Evolutionary conservation across 2,888 invertebrate genomes (phyloP).

Genomic region (Exocentrus adspersus): DNA sequence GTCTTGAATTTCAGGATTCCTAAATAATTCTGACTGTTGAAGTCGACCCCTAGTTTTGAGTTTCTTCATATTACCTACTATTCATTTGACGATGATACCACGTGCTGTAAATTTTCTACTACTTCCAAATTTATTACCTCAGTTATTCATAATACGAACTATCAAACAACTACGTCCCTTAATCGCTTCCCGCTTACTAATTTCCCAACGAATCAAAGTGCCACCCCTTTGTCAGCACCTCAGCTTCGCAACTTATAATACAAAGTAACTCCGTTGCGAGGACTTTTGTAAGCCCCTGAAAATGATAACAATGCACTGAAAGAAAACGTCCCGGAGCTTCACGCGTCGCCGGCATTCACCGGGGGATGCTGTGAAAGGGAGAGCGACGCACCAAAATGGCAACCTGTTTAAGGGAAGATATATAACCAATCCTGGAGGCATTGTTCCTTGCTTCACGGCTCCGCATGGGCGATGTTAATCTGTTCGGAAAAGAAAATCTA

Average conservation of each 20-base stretch:
- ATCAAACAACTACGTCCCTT: too few relatives aligned
- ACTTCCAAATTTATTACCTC: too few relatives aligned
- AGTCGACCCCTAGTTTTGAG: too few relatives aligned
- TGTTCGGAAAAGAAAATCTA: constrained; percentile 22
- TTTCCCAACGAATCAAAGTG: not conserved
- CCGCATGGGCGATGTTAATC: constrained; percentile 16
- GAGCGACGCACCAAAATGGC: constrained; percentile 14
- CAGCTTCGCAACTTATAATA: constrained; percentile 9
- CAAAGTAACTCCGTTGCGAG: constrained; percentile 15
- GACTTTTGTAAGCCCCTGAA: constrained; percentile 10
- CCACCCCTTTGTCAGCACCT: not conserved
- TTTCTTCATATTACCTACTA: too few relatives aligned
- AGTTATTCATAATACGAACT: too few relatives aligned
- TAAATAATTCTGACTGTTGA: too few relatives aligned
- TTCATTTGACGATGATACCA: too few relatives aligned
- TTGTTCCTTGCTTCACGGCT: constrained; percentile 8
- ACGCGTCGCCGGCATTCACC: not conserved
- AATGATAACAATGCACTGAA: constrained; percentile 11
- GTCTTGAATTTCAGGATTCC: too few relatives aligned
- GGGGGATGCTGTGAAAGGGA: not conserved
- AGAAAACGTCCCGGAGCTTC: constrained; percentile 11
- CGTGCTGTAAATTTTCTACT: too few relatives aligned
- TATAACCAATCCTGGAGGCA: constrained; percentile 17
- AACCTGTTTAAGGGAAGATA: constrained; percentile 27
- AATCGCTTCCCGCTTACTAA: not conserved